Base-by-base conservation (phyloP, 2,113 vertebrate genomes). In the Centropus unirufus region DNA sequence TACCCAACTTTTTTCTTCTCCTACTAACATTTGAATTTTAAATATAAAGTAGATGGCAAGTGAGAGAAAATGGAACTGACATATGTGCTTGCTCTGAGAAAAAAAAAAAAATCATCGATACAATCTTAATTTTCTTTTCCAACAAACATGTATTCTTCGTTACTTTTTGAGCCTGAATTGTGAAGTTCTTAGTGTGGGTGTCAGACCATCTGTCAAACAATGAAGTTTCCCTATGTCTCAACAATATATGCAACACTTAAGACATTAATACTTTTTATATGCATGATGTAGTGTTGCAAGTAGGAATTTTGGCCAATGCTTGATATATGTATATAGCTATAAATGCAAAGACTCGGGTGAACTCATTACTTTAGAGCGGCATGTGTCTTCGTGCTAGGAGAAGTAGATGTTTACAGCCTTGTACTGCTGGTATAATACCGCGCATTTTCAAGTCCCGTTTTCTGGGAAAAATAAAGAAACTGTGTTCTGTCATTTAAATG, bases 11-110 rank as follows among this genome's bases (percentile, higher is more conserved):
- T 64, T 78, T 85, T 49, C 23, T 73, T 85, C 86, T 29, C 30
- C 34, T 81, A 22, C 24, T 79, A 70, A 89, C 89, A 95, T 93
- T 85, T 92, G 68, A 80, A 88, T 89, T 92, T 92, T 61, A 92
- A 91, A 92, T 34, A 42, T 61, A 93, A 94, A 94, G 40, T 32
- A 87, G 84, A 87, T 9, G 49, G 57, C 42, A 90, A 83, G 39
- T 59, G 81, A 55, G 66, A 83, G 55, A 91, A 96, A 83, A 77
- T 75, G 64, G 54, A 92, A 55, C 47, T 76, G 80, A 84, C 92
- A 92, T 94, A 94, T 92, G 92, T 90, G 67, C 86, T 94, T 94
- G 83, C 86, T 92, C 64, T 92, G 90, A 88, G 69, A 84, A 83
- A 94, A 36, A 36, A 36, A 36, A 36, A 36, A 91, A 93, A 74